phyloP scores from a whole-genome alignment of 2,113 vertebrate genomes.

The Mixornis gularis region DNA sequence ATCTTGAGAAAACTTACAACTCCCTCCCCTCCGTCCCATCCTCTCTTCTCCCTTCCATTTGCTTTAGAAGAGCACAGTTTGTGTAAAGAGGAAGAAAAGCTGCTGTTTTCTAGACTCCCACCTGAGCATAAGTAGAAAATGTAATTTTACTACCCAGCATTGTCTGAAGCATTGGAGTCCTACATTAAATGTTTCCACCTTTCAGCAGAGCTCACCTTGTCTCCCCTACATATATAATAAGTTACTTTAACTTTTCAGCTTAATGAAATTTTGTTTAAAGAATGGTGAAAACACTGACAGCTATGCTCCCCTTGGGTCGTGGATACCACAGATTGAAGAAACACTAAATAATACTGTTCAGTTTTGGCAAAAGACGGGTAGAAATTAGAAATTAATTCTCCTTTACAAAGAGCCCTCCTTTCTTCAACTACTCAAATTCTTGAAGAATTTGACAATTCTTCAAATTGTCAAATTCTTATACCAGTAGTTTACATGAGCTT shows the following conservation, averaged over 20 bases:
- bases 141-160: neutral
- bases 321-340: neutral
- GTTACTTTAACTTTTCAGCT: neutral
- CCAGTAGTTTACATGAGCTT: neutral
- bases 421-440: neutral
- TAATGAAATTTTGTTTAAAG: neutral
- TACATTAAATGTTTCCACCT: neutral
- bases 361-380: neutral
- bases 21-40: accelerated
- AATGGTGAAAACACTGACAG: neutral
- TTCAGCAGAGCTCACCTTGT: neutral
- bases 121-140: neutral
- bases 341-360: neutral
- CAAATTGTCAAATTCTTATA: neutral
- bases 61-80: neutral
- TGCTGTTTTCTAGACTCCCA: neutral
- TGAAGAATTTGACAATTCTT: neutral
- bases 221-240: neutral
- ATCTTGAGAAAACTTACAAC: neutral
- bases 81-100: neutral
- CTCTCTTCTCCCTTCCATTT: neutral
- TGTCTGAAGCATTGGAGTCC: neutral
- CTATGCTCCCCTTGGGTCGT: neutral
- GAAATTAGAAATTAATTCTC: neutral
- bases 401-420: neutral